Conservation (phyloP, 2,888 invertebrate species). For the Cerastis leucographa region DNA sequence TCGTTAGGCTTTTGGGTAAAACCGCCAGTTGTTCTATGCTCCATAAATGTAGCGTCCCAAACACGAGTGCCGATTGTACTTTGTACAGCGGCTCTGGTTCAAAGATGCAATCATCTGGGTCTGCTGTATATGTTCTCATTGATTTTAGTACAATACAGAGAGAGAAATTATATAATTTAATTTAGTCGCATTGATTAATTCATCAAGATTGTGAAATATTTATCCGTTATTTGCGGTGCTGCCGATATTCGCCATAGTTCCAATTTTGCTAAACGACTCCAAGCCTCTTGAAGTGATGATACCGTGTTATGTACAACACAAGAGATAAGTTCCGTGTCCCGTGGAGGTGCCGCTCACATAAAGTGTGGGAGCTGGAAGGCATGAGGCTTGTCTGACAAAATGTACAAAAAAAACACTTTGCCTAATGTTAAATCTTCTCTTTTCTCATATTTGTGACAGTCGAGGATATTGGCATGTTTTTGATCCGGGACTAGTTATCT, state of each 20-base stretch:
- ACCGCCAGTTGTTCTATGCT: conserved; percentile 32
- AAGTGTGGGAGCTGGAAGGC: conserved; percentile 13
- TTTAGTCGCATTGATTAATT: not conserved
- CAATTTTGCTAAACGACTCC: not conserved
- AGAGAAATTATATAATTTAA: not conserved
- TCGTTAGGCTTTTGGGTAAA: conserved; percentile 63
- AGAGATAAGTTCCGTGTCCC: conserved; percentile 14
- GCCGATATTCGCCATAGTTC: not conserved
- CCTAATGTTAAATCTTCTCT: conserved; percentile 8
- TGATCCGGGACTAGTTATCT: not conserved
- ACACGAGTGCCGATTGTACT: conserved; percentile 13
- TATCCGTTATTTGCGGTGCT: not conserved
- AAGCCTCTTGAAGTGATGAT: conserved; percentile 6
- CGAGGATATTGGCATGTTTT: conserved; percentile 18
- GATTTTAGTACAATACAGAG: not conserved
- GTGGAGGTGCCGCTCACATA: not conserved
- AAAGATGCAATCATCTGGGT: not conserved
- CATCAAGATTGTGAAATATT: not conserved
- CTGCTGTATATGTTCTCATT: not conserved
- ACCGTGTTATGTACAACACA: not conserved
- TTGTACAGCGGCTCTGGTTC: conserved; percentile 12
- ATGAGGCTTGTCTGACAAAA: conserved; percentile 14
- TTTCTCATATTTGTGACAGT: conserved; percentile 11
- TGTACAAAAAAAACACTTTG: conserved; percentile 17
- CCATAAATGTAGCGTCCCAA: conserved; percentile 15